Evolutionary conservation across 2,888 invertebrate genomes (phyloP).

Genomic region (Embidobia sp.): DNA sequence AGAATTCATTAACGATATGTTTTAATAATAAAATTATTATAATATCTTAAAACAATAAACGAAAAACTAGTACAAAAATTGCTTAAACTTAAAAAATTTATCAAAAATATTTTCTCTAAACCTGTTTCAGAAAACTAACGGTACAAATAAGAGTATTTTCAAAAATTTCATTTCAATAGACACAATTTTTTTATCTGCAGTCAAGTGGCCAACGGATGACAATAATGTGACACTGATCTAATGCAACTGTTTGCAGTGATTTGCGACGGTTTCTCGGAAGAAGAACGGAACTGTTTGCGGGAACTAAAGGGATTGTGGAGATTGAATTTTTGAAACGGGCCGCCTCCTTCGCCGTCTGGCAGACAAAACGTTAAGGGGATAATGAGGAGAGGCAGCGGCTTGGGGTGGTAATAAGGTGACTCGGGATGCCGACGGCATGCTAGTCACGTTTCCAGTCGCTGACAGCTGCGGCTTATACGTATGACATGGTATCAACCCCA

Average conservation of each 20-base stretch:
- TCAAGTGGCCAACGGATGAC: no score
- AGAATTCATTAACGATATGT: no score
- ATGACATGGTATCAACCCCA: slow-evolving; percentile 81
- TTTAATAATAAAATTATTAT: no score
- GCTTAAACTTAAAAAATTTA: no score
- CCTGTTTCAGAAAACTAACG: no score
- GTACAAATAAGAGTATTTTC: no score
- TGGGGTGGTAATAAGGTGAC: slow-evolving; percentile 80
- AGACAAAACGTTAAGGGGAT: slow-evolving; percentile 79
- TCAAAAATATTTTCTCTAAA: no score
- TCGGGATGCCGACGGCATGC: slow-evolving; percentile 75
- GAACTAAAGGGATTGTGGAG: slow-evolving; percentile 68
- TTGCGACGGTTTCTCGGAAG: slow-evolving; percentile 20
- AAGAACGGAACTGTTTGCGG: slow-evolving; percentile 61
- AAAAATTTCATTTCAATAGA: no score
- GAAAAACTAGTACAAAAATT: no score
- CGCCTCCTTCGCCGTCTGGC: slow-evolving; percentile 66
- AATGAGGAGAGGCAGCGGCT: slow-evolving; percentile 75
- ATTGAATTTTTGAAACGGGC: slow-evolving; percentile 77
- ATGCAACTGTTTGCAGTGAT: slow-evolving; percentile 7
- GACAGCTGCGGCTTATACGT: slow-evolving; percentile 82
- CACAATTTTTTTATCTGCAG: no score
- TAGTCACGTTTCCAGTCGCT: slow-evolving; percentile 81
- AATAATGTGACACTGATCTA: no score
- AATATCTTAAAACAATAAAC: no score